Conservation (phyloP, 53 echinoderm and acorn worm species). For the Patiria pectinifera region DNA sequence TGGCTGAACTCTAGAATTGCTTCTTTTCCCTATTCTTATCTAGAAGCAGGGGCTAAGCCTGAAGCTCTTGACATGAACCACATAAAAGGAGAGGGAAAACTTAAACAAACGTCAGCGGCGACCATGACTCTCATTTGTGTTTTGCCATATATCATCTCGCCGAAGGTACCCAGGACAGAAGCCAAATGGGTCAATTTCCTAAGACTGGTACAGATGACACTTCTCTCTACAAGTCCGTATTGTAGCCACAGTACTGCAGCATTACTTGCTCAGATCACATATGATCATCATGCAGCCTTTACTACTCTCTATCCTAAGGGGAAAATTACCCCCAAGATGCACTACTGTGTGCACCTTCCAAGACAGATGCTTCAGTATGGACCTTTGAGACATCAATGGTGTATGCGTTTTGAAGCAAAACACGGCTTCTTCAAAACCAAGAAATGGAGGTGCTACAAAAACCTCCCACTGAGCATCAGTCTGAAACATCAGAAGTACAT, state of each 20-base stretch:
- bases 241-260: conserved; percentile 53
- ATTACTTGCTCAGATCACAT: conserved; percentile 49
- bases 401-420: conserved; percentile 75
- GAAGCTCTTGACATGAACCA: conserved; percentile 49
- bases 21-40: conserved; percentile 67
- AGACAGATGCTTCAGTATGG: conserved; percentile 67
- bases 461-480: conserved; percentile 69
- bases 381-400: conserved; percentile 62
- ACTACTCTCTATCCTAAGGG: conserved; percentile 58
- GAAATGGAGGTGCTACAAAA: conserved; percentile 75
- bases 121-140: conserved; percentile 57
- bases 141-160: conserved; percentile 68
- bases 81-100: conserved; percentile 47
- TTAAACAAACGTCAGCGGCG: conserved; percentile 75
- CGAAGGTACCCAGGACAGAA: conserved; percentile 60
- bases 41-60: conserved; percentile 52
- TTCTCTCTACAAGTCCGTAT: conserved; percentile 57
- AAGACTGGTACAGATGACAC: conserved; percentile 70
- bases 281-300: conserved; percentile 58
- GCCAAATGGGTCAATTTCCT: conserved; percentile 69
- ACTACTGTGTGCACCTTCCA: conserved; percentile 72
- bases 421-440: conserved; percentile 58
- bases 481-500: conserved; percentile 74
- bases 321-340: conserved; percentile 76
- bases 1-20: conserved; percentile 71